Percentiles rank a stretch among this genome's conserved stretches.
phyloP scores from a whole-genome alignment of 2,797 vertebrate species.

The Lacerta viridis region DNA sequence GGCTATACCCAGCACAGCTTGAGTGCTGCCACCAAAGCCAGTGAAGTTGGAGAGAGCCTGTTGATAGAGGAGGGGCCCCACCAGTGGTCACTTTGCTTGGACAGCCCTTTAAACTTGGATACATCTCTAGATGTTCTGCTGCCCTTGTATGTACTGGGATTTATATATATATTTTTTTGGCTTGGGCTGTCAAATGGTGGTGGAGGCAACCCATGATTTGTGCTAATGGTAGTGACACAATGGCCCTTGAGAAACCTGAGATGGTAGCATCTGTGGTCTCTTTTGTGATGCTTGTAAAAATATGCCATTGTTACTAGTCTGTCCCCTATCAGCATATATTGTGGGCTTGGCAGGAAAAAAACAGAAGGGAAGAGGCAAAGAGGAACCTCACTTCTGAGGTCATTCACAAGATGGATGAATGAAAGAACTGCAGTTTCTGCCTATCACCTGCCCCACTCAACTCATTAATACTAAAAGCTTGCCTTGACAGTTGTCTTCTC shows the following conservation, averaged over 20 bases:
- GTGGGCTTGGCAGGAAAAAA: neutral
- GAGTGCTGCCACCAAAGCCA: too few species aligned
- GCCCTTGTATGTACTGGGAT: neutral
- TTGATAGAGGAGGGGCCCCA: too few species aligned
- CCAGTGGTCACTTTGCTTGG: too few species aligned
- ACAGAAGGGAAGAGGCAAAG: slow-evolving; percentile 1
- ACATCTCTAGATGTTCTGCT: neutral
- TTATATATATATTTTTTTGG: too few species aligned
- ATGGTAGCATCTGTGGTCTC: neutral
- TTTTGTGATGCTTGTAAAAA: neutral
- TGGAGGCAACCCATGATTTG: neutral
- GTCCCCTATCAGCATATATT: neutral
- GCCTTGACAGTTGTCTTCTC: neutral
- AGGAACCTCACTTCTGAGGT: neutral
- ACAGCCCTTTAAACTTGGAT: too few species aligned
- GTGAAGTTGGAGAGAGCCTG: too few species aligned
- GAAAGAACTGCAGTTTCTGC: neutral
- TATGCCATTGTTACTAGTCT: neutral
- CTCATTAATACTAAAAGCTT: slow-evolving; percentile 17
- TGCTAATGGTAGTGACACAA: neutral
- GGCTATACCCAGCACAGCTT: too few species aligned
- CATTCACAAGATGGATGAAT: neutral
- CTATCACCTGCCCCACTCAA: neutral
- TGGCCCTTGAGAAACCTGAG: neutral
- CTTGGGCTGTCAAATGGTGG: neutral